Base-by-base conservation (phyloP, 2,797 vertebrate genomes). In the Erethizon dorsatum region DNA sequence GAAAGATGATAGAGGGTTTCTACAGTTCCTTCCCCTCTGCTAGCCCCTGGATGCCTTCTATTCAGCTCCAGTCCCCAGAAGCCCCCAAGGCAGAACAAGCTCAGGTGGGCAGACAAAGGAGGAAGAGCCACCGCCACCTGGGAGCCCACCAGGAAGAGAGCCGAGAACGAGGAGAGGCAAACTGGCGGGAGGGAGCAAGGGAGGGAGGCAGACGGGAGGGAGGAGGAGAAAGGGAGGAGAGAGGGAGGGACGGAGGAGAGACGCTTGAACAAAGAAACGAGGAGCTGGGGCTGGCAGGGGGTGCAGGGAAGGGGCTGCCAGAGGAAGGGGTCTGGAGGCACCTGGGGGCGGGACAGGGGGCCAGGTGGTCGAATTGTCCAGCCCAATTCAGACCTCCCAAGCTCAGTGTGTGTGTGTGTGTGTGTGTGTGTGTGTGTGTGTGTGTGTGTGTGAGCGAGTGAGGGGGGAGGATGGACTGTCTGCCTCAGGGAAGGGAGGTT, bases 191-290 rank as follows among this genome's bases (percentile, higher is more conserved):
- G 93, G 98, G 95, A 98, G 93, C 65, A n/a, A 77, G 96, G 95
- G 96, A 96, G 96, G 94, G 95, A 97, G 97, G 50, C 87, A 79
- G 75, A 88, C 80, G 90, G 92, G 91, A 86, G 90, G 97, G 97
- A 98, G 97, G 92, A 98, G 97, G 97, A 98, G 98, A 97, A 94
- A 97, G 97, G 97, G 97, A 97, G 97, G 96, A 98, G 97, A 98
- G 98, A 98, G 98, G 97, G 97, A 98, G 97, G 97, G 97, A 98
- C 97, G 1, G 97, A 97, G 94, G 97, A 97, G 93, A 98, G 97
- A 83, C 96, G 97, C 96, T 96, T 45, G 88, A 97, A 98, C 97
- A 98, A 98, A 98, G 98, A 97, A 98, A 92, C 91, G 94, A 97
- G 93, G 96, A 95, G 97, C 96, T 93, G 95, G 96, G 97, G 97